A percentile compares a stretch with the other conserved stretches of the same genome.
Evolutionary conservation across 2,888 invertebrate genomes (phyloP).

Genomic region (Drosophila mayaguana): DNA sequence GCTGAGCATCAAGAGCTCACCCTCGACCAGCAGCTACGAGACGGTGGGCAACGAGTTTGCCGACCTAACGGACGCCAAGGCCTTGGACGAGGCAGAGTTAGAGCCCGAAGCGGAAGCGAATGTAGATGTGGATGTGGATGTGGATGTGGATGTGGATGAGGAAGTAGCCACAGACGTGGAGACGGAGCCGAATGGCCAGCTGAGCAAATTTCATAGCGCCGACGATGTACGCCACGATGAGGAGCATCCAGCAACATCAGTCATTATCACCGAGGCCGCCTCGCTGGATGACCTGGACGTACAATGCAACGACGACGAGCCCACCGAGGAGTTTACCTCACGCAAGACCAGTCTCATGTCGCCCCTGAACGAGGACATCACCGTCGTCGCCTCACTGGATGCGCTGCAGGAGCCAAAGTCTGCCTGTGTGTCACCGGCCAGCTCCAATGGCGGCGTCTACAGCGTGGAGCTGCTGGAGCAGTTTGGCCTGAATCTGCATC

Average conservation of each 20-base stretch:
- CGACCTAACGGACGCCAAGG: constrained; percentile 72
- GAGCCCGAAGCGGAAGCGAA: constrained; percentile 39
- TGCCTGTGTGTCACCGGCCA: constrained; percentile 93
- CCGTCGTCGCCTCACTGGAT: constrained; percentile 78
- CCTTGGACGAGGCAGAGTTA: constrained; percentile 23
- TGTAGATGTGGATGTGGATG: constrained; percentile 32
- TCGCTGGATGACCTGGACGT: constrained; percentile 87
- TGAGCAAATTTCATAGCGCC: constrained; percentile 85
- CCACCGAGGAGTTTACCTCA: constrained; percentile 86
- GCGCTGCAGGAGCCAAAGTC: constrained; percentile 86
- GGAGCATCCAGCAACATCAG: constrained; percentile 87
- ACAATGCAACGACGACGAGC: constrained; percentile 85
- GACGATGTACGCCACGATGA: constrained; percentile 82
- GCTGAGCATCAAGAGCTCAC: constrained; percentile 83
- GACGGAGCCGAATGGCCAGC: constrained; percentile 51
- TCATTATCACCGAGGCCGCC: constrained; percentile 90
- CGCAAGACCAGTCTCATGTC: constrained; percentile 86
- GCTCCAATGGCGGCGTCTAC: constrained; percentile 96
- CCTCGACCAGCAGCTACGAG: constrained; percentile 85
- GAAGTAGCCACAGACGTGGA: constrained; percentile 35
- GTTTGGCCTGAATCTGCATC: constrained; percentile 95
- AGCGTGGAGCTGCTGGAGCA: constrained; percentile 94
- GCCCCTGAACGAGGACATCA: constrained; percentile 89
- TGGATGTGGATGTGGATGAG: constrained; percentile 37
- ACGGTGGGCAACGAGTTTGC: constrained; percentile 85